Percentiles rank a stretch among this genome's conserved stretches.
Evolutionary conservation across 2,797 vertebrate species (phyloP).

Genomic region (Cossypha polioptera): DNA sequence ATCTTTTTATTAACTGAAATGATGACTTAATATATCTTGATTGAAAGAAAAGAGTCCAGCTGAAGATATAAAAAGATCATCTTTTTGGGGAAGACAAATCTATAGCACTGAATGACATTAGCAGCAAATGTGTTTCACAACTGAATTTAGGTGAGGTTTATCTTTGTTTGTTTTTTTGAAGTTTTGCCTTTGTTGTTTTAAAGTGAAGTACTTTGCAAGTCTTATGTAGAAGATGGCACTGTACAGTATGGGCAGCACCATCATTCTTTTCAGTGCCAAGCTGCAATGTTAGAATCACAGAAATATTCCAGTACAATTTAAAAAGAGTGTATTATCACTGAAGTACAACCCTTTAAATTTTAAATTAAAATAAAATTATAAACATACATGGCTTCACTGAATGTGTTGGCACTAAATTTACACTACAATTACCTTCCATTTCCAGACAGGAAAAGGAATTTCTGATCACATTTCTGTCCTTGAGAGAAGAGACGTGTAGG

Average conservation of each 20-base stretch:
- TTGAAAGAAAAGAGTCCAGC: background rate
- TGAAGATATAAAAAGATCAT: background rate
- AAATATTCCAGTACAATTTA: background rate
- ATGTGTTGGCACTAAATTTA: background rate
- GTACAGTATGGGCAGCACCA: background rate
- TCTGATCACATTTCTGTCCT: background rate
- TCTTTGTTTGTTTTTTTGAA: background rate
- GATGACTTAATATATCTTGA: background rate
- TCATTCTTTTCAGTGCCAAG: background rate
- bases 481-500: background rate
- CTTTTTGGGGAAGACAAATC: background rate
- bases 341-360: background rate
- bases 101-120: background rate
- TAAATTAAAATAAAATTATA: too few species aligned
- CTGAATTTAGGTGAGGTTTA: background rate
- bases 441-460: background rate
- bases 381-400: background rate
- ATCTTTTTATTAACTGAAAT: slow-evolving; percentile 5
- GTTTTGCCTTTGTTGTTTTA: background rate
- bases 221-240: background rate
- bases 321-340: background rate
- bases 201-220: background rate
- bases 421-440: background rate
- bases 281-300: background rate
- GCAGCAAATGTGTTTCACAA: background rate